phyloP scores from a whole-genome alignment of 2,888 invertebrate genomes.

The Rambutsinella grinnellia region DNA sequence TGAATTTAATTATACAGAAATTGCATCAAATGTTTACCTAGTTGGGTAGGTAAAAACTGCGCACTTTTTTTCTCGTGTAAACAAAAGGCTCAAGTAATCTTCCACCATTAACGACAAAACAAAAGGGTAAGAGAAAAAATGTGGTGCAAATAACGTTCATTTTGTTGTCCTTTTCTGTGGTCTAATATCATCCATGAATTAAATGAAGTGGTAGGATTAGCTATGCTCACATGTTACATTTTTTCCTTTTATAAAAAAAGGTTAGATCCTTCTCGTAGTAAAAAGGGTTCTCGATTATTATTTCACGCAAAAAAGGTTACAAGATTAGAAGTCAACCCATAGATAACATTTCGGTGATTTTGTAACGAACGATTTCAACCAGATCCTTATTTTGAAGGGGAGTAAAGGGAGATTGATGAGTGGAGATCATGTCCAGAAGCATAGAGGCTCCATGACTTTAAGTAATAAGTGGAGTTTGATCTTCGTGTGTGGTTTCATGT shows the following conservation, averaged over 20 bases:
- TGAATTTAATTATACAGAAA: no score
- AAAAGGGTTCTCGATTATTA: background rate
- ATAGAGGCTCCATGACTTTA: slow-evolving; percentile 4
- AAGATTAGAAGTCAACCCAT: background rate
- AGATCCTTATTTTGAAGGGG: background rate
- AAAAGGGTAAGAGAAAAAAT: background rate
- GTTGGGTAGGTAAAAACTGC: background rate
- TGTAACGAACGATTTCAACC: background rate
- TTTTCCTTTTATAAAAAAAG: slow-evolving; percentile 30
- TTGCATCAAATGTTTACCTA: no score
- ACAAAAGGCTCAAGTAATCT: background rate
- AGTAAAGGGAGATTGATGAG: slow-evolving; percentile 42
- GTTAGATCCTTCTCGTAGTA: slow-evolving; percentile 6
- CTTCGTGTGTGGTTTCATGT: slow-evolving; percentile 52
- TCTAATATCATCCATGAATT: background rate
- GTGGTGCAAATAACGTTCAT: background rate
- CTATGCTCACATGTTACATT: slow-evolving; percentile 16
- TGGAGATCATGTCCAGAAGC: slow-evolving; percentile 54
- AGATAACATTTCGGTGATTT: background rate
- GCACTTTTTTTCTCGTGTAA: background rate
- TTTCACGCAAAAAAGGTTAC: background rate
- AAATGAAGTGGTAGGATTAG: slow-evolving; percentile 15
- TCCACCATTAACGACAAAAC: background rate
- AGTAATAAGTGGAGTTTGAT: slow-evolving; percentile 12
- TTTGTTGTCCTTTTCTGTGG: background rate